Evolutionary conservation across 1,140 invertebrate genomes (phyloP).

Genomic region (Araneus ventricosus): DNA sequence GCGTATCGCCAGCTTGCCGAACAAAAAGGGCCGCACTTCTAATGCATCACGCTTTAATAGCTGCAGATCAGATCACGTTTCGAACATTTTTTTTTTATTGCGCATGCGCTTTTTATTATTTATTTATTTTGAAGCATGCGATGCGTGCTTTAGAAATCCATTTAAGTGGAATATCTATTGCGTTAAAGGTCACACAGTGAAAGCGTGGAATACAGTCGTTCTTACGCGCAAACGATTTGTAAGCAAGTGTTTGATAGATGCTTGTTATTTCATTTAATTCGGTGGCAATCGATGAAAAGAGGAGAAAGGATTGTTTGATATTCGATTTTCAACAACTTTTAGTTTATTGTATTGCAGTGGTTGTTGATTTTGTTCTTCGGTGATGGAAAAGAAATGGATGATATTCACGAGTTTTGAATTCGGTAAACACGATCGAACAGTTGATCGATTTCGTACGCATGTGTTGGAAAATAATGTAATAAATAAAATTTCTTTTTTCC

Average conservation of each 20-base stretch:
- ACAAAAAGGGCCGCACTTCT: background rate
- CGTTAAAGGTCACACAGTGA: background rate
- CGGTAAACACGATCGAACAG: too few relatives aligned
- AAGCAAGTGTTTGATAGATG: background rate
- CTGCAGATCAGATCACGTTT: slow-evolving; percentile 6
- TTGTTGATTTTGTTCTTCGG: too few relatives aligned
- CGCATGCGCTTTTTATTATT: background rate
- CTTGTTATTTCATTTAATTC: background rate
- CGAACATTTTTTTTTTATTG: background rate
- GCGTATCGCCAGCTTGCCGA: background rate
- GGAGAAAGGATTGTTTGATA: background rate
- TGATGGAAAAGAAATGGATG: too few relatives aligned
- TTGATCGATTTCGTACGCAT: too few relatives aligned
- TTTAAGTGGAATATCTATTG: slow-evolving; percentile 38
- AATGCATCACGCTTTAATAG: slow-evolving; percentile 19
- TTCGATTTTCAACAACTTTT: background rate
- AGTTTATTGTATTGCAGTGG: too few relatives aligned
- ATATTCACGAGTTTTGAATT: too few relatives aligned
- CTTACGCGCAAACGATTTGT: background rate
- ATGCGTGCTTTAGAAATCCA: slow-evolving; percentile 24
- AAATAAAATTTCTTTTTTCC: too few relatives aligned
- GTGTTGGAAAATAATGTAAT: too few relatives aligned
- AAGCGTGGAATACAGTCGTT: background rate
- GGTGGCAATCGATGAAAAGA: background rate
- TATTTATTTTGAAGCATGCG: background rate